These are phyloP conservation scores for Glaucomys volans DNA, from an alignment of 2,113 vertebrate species.

Conservation along the genomic window DNA sequence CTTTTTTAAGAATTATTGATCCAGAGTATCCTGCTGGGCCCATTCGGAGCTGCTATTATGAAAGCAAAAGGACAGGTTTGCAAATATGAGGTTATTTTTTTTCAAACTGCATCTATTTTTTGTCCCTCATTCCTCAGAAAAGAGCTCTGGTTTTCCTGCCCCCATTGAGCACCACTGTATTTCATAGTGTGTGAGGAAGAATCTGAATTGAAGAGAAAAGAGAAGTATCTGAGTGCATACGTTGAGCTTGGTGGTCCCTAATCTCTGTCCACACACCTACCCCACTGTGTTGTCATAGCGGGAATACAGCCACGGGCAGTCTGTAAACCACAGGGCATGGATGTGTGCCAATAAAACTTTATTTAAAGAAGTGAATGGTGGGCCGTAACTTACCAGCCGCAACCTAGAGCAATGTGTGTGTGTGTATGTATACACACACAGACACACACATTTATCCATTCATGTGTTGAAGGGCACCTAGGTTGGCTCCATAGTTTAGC, in stretches of 20 bases:
- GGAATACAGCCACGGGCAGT: background rate
- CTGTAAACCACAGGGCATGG: background rate
- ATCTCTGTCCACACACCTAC: background rate
- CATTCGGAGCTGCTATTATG: no score
- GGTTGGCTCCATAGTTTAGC: no score
- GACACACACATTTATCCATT: no score
- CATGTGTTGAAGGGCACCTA: no score
- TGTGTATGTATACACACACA: no score
- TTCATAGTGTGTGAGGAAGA: background rate
- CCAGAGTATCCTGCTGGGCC: background rate
- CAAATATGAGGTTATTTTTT: background rate
- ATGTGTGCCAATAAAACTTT: background rate
- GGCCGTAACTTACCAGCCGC: background rate
- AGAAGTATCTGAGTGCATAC: no score
- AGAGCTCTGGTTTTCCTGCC: no score
- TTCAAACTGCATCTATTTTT: background rate
- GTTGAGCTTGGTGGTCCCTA: fast-evolving
- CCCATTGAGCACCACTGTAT: background rate
- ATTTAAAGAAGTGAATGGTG: background rate
- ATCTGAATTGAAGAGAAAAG: no score
- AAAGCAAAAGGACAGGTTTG: background rate
- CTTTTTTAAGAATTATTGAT: background rate
- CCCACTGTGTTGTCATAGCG: background rate
- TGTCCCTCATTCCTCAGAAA: background rate
- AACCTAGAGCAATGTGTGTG: background rate